Evolutionary conservation across 2,888 invertebrate genomes (phyloP).

Genomic region (Erpobdella octoculata): DNA sequence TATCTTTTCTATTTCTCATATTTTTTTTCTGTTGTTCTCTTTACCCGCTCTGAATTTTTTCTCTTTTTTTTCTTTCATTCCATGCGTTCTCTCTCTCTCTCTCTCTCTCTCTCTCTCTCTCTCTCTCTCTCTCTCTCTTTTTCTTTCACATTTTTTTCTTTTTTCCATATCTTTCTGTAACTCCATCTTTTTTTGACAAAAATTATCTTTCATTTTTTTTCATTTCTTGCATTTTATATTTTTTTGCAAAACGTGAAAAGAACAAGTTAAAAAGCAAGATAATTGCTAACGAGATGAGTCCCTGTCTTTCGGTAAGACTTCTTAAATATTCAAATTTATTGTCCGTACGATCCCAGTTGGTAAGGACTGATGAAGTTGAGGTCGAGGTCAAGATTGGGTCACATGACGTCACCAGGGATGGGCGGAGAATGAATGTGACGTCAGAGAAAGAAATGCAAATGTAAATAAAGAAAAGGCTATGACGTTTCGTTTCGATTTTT

Average conservation of each 20-base stretch:
- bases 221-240: too few relatives aligned
- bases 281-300: too few relatives aligned
- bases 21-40: background rate
- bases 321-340: too few relatives aligned
- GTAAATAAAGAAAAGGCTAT: too few relatives aligned
- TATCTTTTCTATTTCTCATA: background rate
- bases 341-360: too few relatives aligned
- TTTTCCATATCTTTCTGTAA: background rate
- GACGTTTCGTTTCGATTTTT: too few relatives aligned
- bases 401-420: background rate
- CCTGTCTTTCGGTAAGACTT: too few relatives aligned
- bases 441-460: background rate
- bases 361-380: background rate
- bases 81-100: too few relatives aligned
- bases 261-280: too few relatives aligned
- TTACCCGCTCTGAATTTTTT: background rate
- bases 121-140: slow-evolving; percentile 4
- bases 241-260: too few relatives aligned
- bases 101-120: background rate
- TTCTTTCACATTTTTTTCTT: too few relatives aligned
- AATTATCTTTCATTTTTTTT: background rate
- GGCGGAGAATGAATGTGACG: background rate
- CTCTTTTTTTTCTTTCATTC: background rate
- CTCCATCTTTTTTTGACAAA: background rate
- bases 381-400: background rate